Evolutionary conservation across 2,113 vertebrate genomes (phyloP).

Genomic region (Eulemur rufifrons): DNA sequence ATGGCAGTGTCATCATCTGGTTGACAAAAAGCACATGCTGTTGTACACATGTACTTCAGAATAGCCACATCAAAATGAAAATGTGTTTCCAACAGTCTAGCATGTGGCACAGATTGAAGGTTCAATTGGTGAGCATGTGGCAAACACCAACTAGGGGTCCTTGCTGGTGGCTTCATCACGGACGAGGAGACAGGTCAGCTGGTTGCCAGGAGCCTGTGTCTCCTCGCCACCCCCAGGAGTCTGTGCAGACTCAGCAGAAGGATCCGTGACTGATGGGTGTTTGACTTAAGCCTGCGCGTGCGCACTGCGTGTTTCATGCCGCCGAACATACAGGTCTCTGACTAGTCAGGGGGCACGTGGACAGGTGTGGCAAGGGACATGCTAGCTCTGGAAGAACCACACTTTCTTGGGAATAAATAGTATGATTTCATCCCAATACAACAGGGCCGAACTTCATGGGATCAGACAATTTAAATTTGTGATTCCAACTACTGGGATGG

Average conservation of each 20-base stretch:
- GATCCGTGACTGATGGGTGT: background rate
- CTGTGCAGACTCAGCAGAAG: background rate
- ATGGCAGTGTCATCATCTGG: constrained; percentile 70
- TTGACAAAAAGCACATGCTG: constrained; percentile 73
- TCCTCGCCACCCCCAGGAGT: background rate
- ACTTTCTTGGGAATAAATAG: background rate
- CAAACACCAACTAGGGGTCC: constrained; percentile 3
- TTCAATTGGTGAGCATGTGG: constrained; percentile 62
- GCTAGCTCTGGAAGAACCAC: background rate
- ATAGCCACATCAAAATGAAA: constrained; percentile 81
- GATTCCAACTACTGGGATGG: background rate
- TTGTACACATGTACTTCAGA: constrained; percentile 78
- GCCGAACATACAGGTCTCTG: background rate
- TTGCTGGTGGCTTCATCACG: constrained; percentile 35
- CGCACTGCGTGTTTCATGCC: background rate
- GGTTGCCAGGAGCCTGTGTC: background rate
- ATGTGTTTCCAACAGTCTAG: constrained; percentile 70
- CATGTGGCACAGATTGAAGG: constrained; percentile 71
- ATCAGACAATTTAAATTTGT: background rate
- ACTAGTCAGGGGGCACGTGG: background rate
- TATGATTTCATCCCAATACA: fast-evolving
- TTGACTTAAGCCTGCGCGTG: background rate
- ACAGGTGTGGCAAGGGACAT: background rate
- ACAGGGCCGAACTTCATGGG: background rate
- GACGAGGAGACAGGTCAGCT: constrained; percentile 27